A percentile compares a stretch with the other conserved stretches of the same genome.
Evolutionary conservation across 2,797 vertebrate species (phyloP).

Genomic region (Clarias platycephalus): DNA sequence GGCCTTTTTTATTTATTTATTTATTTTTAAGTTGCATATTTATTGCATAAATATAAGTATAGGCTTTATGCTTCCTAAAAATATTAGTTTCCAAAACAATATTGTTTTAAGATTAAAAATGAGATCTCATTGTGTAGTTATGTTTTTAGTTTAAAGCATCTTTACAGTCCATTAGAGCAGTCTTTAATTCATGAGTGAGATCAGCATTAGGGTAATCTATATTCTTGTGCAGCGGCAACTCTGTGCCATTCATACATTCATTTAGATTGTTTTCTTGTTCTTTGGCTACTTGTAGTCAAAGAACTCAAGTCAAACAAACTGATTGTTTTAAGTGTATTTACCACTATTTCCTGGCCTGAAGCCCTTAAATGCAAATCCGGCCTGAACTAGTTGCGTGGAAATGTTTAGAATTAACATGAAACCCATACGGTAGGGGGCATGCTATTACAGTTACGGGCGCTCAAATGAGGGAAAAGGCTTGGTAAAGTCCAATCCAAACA

Average conservation of each 20-base stretch:
- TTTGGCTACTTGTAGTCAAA: background rate
- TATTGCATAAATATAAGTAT: background rate
- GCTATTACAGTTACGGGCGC: background rate
- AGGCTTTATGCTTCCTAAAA: background rate
- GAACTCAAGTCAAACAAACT: background rate
- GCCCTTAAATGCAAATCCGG: background rate
- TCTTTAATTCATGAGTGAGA: background rate
- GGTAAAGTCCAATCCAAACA: too few relatives aligned
- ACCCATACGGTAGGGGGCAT: too few relatives aligned
- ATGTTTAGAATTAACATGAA: background rate
- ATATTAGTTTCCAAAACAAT: background rate
- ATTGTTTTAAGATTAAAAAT: background rate
- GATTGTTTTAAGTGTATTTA: background rate
- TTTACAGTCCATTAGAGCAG: background rate
- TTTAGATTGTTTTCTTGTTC: background rate
- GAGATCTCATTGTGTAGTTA: background rate
- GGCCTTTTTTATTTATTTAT: background rate
- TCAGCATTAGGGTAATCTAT: background rate
- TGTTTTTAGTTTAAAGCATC: background rate
- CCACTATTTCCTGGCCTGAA: background rate
- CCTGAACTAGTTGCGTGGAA: background rate
- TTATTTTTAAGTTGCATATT: too few relatives aligned
- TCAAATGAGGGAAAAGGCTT: background rate
- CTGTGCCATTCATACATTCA: background rate
- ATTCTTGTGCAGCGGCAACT: too few relatives aligned